phyloP scores from a whole-genome alignment of 2,888 invertebrate genomes.

The Latheticus oryzae region DNA sequence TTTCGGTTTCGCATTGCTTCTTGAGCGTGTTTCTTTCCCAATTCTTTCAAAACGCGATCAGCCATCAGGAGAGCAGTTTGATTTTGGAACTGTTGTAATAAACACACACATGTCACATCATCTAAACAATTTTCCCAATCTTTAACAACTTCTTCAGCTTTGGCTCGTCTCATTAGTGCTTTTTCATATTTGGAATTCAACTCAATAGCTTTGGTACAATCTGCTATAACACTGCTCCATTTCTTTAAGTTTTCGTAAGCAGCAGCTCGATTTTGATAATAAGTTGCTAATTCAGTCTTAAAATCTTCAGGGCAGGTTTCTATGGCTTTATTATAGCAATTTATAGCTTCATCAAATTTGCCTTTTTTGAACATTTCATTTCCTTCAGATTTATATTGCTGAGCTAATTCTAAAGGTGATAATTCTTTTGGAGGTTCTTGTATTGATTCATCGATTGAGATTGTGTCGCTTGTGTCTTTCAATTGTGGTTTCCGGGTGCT shows the following conservation, averaged over 20 bases:
- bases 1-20: slow-evolving; percentile 76
- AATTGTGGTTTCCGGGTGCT: slow-evolving; percentile 62
- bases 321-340: slow-evolving; percentile 92
- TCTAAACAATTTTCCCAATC: slow-evolving; percentile 86
- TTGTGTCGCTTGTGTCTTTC: slow-evolving; percentile 43
- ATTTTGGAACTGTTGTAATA: slow-evolving; percentile 89
- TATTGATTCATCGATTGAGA: slow-evolving; percentile 41
- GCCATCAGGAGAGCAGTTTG: slow-evolving; percentile 84
- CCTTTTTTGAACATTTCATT: slow-evolving; percentile 87
- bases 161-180: slow-evolving; percentile 86
- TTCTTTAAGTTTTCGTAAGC: slow-evolving; percentile 92
- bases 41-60: slow-evolving; percentile 87
- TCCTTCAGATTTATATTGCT: slow-evolving; percentile 86
- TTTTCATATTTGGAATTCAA: slow-evolving; percentile 89
- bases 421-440: slow-evolving; percentile 55
- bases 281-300: slow-evolving; percentile 83
- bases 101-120: slow-evolving; percentile 93
- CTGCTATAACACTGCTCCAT: slow-evolving; percentile 85
- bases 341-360: slow-evolving; percentile 91
- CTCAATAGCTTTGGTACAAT: slow-evolving; percentile 87
- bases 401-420: slow-evolving; percentile 79
- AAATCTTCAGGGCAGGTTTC: slow-evolving; percentile 84
- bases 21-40: slow-evolving; percentile 81
- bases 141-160: slow-evolving; percentile 83
- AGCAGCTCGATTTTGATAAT: slow-evolving; percentile 96